A percentile compares a stretch with the other conserved stretches of the same genome.
Conservation (phyloP, 2,888 invertebrate genomes). For the Hecatera dysodea region DNA sequence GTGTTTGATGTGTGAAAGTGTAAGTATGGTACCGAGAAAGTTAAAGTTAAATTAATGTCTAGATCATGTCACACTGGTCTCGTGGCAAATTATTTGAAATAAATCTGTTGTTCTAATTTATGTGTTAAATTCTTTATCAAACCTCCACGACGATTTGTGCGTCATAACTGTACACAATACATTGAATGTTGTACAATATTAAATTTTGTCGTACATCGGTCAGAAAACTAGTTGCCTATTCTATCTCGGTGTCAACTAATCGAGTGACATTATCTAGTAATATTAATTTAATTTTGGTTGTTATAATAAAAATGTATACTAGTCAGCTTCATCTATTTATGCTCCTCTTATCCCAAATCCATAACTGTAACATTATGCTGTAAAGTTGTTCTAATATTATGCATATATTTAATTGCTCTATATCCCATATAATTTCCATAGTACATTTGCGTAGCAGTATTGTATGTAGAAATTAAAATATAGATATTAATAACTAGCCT, state of each 20-base stretch:
- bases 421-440: slow-evolving; percentile 74
- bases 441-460: slow-evolving; percentile 76
- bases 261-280: slow-evolving; percentile 90
- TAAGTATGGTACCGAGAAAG: slow-evolving; percentile 87
- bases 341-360: slow-evolving; percentile 76
- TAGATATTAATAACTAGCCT: slow-evolving; percentile 85
- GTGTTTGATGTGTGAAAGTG: slow-evolving; percentile 89
- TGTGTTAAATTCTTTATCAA: slow-evolving; percentile 88
- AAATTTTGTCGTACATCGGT: slow-evolving; percentile 76
- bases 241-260: slow-evolving; percentile 79
- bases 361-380: slow-evolving; percentile 75
- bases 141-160: slow-evolving; percentile 87
- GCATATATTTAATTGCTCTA: slow-evolving; percentile 70
- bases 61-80: slow-evolving; percentile 91
- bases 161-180: slow-evolving; percentile 71
- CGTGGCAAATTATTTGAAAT: slow-evolving; percentile 91
- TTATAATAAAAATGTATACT: slow-evolving; percentile 86
- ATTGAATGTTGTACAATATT: slow-evolving; percentile 63
- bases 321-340: slow-evolving; percentile 87
- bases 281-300: slow-evolving; percentile 88
- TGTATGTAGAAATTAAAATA: slow-evolving; percentile 80
- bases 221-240: slow-evolving; percentile 85
- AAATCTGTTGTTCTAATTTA: slow-evolving; percentile 90
- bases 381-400: slow-evolving; percentile 69
- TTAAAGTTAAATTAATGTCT: slow-evolving; percentile 91